Percentiles rank a stretch among this genome's conserved stretches.
Conservation (phyloP, 2,797 vertebrate genomes). For the Megaceryle alcyon region DNA sequence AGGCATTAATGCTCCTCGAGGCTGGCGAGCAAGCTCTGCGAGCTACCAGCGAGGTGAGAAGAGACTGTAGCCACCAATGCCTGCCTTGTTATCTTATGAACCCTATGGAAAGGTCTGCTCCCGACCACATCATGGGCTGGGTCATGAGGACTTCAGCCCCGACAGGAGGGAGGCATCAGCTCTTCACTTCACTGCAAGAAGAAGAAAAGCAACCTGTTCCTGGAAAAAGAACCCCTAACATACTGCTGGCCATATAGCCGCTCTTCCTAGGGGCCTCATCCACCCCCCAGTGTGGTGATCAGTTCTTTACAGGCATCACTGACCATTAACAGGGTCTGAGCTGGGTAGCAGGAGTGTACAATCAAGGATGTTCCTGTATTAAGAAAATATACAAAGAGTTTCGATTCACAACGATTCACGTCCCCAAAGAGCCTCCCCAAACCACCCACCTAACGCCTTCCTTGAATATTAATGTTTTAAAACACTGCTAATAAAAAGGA, state of each 20-base stretch:
- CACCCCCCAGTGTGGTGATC: fast-evolving
- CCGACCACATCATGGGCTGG: neutral
- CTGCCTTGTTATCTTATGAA: neutral
- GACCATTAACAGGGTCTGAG: neutral
- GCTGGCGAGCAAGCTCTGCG: neutral
- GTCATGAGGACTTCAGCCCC: neutral
- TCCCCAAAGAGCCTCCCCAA: neutral
- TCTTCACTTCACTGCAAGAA: neutral
- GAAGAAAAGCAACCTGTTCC: neutral
- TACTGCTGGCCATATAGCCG: neutral
- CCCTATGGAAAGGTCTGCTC: neutral
- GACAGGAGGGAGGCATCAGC: neutral
- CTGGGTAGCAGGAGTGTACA: neutral
- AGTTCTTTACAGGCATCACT: neutral
- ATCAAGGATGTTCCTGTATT: neutral
- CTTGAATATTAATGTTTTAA: neutral
- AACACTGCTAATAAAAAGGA: neutral
- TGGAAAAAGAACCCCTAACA: neutral
- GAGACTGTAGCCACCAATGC: neutral
- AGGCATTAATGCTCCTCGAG: neutral
- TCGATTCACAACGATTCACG: neutral
- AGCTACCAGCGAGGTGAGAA: neutral
- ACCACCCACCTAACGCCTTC: neutral
- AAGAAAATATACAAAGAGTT: neutral
- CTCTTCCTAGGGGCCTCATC: neutral